A percentile compares a stretch with the other conserved stretches of the same genome.
Evolutionary conservation across 2,888 invertebrate genomes (phyloP).

Genomic region (Loripinus fragilis): DNA sequence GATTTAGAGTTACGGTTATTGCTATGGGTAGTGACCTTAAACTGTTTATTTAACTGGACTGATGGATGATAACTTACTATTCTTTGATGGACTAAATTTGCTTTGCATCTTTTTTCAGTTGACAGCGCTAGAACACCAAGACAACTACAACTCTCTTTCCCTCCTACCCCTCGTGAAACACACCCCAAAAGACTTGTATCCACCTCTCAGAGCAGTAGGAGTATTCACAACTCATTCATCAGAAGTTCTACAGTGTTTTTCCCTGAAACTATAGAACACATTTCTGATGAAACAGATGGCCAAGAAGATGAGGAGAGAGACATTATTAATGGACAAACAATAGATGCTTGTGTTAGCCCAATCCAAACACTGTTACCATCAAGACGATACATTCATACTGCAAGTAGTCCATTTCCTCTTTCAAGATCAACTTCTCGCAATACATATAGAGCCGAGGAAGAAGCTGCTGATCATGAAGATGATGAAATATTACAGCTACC

Average conservation of each 20-base stretch:
- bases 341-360: slow-evolving; percentile 6
- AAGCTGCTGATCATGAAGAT: not conserved
- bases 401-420: slow-evolving; percentile 14
- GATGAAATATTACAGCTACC: not conserved
- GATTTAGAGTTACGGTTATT: too few relatives aligned
- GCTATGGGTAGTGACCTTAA: too few relatives aligned
- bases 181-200: not conserved
- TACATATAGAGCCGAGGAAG: not conserved
- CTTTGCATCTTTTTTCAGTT: not conserved
- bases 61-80: too few relatives aligned
- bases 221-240: not conserved
- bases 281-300: not conserved
- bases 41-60: too few relatives aligned
- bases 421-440: not conserved
- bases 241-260: not conserved
- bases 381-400: not conserved
- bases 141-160: slow-evolving; percentile 2
- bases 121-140: slow-evolving; percentile 7
- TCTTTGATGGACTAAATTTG: too few relatives aligned
- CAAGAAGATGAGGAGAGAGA: not conserved
- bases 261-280: not conserved
- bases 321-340: not conserved
- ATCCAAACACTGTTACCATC: slow-evolving; percentile 5
- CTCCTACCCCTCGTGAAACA: not conserved
- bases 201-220: not conserved